Percentiles rank a stretch among this genome's conserved stretches.
Evolutionary conservation across 2,113 vertebrate species (phyloP).

Genomic region (Gulo gulo): DNA sequence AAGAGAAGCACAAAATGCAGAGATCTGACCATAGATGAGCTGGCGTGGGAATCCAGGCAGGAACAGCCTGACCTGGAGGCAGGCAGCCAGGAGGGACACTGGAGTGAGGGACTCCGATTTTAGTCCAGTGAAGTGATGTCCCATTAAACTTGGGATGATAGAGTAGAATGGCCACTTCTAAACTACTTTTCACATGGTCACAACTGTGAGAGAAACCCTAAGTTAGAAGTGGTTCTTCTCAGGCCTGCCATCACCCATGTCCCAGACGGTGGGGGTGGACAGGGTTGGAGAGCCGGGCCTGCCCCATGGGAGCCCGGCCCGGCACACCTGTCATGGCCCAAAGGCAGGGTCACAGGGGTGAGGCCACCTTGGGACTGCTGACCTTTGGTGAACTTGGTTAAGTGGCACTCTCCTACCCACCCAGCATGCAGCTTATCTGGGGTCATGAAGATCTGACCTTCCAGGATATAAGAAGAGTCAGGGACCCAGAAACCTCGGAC

Average conservation of each 20-base stretch:
- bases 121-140: not conserved
- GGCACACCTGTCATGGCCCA: not conserved
- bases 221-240: not conserved
- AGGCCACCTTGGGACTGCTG: not conserved
- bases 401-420: not conserved
- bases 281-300: fast-evolving
- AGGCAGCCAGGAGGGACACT: not conserved
- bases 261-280: not conserved
- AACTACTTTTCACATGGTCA: not conserved
- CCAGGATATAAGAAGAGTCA: not conserved
- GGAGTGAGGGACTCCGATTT: no score
- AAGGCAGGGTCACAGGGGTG: not conserved
- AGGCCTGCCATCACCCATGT: no score
- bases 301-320: not conserved
- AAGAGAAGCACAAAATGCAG: not conserved
- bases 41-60: not conserved
- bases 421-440: fast-evolving
- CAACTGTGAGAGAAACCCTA: not conserved
- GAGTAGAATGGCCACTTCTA: not conserved
- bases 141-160: no score
- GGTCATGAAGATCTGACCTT: not conserved
- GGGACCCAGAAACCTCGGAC: not conserved
- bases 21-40: not conserved
- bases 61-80: not conserved
- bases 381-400: not conserved